Conservation (phyloP, 2,888 invertebrate species). For the Brassicogethes aeneus region DNA sequence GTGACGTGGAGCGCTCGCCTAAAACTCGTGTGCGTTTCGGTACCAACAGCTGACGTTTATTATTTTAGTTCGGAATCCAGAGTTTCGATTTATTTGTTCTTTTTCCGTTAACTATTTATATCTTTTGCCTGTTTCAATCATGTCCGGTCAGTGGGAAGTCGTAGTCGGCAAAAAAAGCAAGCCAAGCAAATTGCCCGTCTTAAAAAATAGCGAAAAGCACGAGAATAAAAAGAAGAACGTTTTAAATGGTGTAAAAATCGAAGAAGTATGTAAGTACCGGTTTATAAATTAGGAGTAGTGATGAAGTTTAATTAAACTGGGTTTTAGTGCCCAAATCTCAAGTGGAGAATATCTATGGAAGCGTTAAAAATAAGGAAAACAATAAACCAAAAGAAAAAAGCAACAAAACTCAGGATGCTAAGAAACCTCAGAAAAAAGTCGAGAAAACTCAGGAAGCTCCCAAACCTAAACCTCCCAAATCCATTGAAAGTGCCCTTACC, state of each 20-base stretch:
- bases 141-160: constrained; percentile 61
- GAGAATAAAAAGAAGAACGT: constrained; percentile 45
- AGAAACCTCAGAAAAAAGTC: constrained; percentile 43
- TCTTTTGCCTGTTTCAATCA: too few relatives aligned
- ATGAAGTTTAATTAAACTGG: too few relatives aligned
- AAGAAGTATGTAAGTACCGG: constrained; percentile 61
- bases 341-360: constrained; percentile 56
- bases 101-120: too few relatives aligned
- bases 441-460: constrained; percentile 42
- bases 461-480: constrained; percentile 58
- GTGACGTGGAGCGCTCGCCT: constrained; percentile 7
- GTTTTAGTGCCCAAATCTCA: constrained; percentile 57
- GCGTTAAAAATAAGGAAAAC: constrained; percentile 53
- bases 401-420: constrained; percentile 41
- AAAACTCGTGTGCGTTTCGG: background rate
- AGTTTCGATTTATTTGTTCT: too few relatives aligned
- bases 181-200: constrained; percentile 40
- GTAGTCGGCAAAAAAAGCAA: constrained; percentile 59
- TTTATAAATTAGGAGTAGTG: constrained; percentile 2
- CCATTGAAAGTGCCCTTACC: constrained; percentile 54
- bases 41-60: background rate
- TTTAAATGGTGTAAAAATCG: constrained; percentile 52
- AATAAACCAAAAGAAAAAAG: constrained; percentile 46
- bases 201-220: constrained; percentile 21
- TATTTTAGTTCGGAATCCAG: too few relatives aligned